Evolutionary conservation across 2,113 vertebrate species (phyloP).

Genomic region (Microtus richardsoni): DNA sequence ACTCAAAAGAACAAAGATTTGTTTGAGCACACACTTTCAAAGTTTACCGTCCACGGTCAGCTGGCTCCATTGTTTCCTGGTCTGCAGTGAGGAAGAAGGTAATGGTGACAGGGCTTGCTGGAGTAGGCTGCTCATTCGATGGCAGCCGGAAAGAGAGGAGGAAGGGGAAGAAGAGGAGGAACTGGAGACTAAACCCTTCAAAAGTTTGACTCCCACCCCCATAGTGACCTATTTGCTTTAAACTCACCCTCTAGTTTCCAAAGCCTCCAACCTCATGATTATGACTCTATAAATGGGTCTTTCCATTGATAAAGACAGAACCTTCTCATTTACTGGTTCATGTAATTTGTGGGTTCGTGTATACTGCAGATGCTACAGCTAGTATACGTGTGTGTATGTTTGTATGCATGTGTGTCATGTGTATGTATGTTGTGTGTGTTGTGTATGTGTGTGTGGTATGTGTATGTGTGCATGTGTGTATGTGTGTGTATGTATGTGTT

Average conservation of each 20-base stretch:
- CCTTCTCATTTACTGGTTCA: background rate
- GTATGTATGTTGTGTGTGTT: background rate
- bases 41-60: too few species aligned
- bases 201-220: background rate
- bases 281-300: background rate
- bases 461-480: rapidly evolving
- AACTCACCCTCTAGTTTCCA: background rate
- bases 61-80: background rate
- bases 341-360: background rate
- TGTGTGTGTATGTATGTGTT: rapidly evolving
- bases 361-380: background rate
- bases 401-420: background rate
- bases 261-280: background rate
- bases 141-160: background rate
- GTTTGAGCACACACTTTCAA: background rate
- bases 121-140: background rate
- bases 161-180: too few species aligned
- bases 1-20: background rate
- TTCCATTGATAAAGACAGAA: background rate
- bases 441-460: background rate
- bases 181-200: background rate
- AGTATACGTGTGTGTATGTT: background rate
- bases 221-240: background rate
- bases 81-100: too few species aligned
- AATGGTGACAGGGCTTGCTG: background rate